A percentile compares a stretch with the other conserved stretches of the same genome.
Evolutionary conservation across 2,888 invertebrate genomes (phyloP).

Genomic region (Tetanocera ferruginea): DNA sequence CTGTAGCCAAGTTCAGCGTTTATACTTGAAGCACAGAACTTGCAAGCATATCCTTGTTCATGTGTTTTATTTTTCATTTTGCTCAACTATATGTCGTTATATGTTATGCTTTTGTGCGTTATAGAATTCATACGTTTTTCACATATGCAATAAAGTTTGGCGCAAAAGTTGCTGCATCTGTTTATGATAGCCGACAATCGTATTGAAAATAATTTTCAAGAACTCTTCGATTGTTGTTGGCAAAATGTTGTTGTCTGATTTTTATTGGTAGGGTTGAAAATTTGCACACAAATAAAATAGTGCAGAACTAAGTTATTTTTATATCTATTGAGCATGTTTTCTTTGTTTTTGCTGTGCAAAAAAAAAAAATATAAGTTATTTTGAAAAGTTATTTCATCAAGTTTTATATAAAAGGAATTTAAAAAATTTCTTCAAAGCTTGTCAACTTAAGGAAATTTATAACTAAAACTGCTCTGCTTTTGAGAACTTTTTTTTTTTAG

Average conservation of each 20-base stretch:
- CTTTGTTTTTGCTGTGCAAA: not conserved
- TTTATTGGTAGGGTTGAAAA: not conserved
- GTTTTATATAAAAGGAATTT: not conserved
- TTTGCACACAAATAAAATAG: not conserved
- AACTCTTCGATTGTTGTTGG: not conserved
- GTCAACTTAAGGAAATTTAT: too few species aligned
- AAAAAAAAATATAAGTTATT: not conserved
- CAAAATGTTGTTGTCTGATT: not conserved
- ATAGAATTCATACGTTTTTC: not conserved
- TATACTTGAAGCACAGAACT: constrained; percentile 37
- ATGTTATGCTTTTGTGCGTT: constrained; percentile 29
- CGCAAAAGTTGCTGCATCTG: constrained; percentile 30
- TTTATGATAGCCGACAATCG: constrained; percentile 26
- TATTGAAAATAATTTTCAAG: constrained; percentile 11
- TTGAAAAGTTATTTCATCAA: not conserved
- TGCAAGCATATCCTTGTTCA: constrained; percentile 13
- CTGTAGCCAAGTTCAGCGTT: not conserved
- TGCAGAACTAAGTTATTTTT: not conserved
- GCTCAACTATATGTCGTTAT: not conserved
- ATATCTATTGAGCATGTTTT: too few species aligned
- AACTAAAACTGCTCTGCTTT: too few species aligned
- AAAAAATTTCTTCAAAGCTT: not conserved
- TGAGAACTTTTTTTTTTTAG: too few species aligned
- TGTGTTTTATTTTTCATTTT: not conserved
- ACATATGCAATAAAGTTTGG: constrained; percentile 19